Base-by-base conservation (phyloP, 1,140 invertebrate species). In the Drosophila trapezifrons region DNA sequence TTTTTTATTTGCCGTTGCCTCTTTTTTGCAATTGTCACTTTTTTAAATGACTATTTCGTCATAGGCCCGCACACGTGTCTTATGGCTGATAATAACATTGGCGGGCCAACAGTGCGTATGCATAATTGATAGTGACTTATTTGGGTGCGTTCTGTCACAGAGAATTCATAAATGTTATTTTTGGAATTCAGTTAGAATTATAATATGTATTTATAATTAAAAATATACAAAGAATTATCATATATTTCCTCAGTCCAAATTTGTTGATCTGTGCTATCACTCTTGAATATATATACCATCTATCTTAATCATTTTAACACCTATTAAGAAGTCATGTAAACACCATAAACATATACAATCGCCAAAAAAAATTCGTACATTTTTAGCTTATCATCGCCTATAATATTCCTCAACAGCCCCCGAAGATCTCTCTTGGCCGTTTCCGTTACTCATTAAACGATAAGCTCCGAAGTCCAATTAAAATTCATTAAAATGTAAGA, bases 101-200 rank as follows among this genome's bases (percentile, higher is more conserved):
- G 17, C 40, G 40, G 62, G 62, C 54, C 74, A 67, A 67, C 73
- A 55, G 47, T 67, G 73, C 74, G 73, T 76, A 76, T 76, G 62
- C 60, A 67, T 76, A 76, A 76, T 60, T 55, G 37, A 35, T 47
- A 49, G 42, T 20, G 27, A 66, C 60, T 57, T 75, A 38, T 40
- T 49, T 22, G 22, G 29, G 72, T 37, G 51, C 13, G 2, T 54
- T 22, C n/a, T 25, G 29, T 3, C 25, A 8, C 17, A 9, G n/a
- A 15, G 37, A 15, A 15, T 38, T 46, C 12, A 22, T 20, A 22
- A 22, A 45, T 22, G 7, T 27, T 1, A 45, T 37, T 10, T 37
- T 37, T 37, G 13, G 2, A 4, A 45, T 7, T 7, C 6, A 13
- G 7, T 22, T 22, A 45, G 2, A 43, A 45, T 0, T 13, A 37